A percentile compares a stretch with the other conserved stretches of the same genome.
Evolutionary conservation across 2,888 invertebrate genomes (phyloP).

Genomic region (Metellina segmentata): DNA sequence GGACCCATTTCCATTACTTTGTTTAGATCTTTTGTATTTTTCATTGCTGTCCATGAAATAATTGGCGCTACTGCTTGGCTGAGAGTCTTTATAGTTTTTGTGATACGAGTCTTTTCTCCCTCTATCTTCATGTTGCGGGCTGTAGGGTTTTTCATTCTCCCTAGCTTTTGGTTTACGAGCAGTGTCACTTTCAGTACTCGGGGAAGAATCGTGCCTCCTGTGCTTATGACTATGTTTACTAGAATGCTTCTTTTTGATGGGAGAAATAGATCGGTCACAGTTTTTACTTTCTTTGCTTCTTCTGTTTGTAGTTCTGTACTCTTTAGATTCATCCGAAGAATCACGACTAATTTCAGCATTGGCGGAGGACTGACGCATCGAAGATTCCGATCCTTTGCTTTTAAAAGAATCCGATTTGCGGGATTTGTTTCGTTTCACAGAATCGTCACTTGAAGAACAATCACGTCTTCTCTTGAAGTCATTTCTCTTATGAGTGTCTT

Average conservation of each 20-base stretch:
- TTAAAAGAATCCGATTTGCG: background rate
- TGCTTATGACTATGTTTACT: background rate
- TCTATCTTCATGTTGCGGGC: background rate
- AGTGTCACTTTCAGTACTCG: slow-evolving; percentile 18
- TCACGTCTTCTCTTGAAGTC: background rate
- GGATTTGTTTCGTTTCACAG: background rate
- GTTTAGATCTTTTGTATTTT: background rate
- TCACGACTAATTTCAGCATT: background rate
- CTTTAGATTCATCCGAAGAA: background rate
- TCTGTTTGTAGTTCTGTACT: background rate
- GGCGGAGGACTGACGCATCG: background rate
- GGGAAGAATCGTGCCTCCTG: slow-evolving; percentile 10
- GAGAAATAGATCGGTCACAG: background rate
- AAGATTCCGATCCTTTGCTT: background rate
- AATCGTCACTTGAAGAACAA: background rate
- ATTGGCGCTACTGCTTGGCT: background rate
- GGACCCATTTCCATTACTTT: background rate
- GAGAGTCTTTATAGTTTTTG: background rate
- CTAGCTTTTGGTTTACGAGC: background rate
- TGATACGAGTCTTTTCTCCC: background rate
- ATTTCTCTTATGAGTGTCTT: background rate
- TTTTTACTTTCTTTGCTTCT: background rate
- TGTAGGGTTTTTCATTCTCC: background rate
- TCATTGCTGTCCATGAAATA: background rate
- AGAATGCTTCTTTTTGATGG: background rate